Evolutionary conservation across 1,140 invertebrate genomes (phyloP), one percentile per base, ranked within the genome.

Genomic region (Trialeurodes vaporariorum): DNA sequence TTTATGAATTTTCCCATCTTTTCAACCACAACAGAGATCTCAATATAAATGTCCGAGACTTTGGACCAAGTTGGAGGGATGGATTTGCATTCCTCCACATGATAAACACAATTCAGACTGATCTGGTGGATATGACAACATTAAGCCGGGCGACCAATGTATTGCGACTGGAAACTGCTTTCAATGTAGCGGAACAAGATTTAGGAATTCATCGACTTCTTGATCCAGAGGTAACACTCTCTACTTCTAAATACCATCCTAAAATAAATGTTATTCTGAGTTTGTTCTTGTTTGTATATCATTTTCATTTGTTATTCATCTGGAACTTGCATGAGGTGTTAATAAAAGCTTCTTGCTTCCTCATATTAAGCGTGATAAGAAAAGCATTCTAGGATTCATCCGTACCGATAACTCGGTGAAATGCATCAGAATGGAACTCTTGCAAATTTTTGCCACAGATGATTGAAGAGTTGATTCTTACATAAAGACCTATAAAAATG

Each of bases 11-110:
- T n/a, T n/a, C n/a, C n/a, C n/a, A n/a, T n/a, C n/a, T n/a, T n/a
- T n/a, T n/a, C n/a, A n/a, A n/a, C n/a, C n/a, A n/a, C n/a, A n/a
- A n/a, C n/a, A 96, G 92, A 77, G 87, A 93, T 75, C 87, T 86
- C 74, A 92, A 91, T 69, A 87, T 98, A 63, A 83, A 91, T 79
- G 89, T 98, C 2, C 89, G 85, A 78, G 94, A 99, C 81, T 98
- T 99, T 80, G 96, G 96, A 27, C 86, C 89, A 70, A 94, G 93
- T 77, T 99, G 97, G 97, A 84, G 95, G 73, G 96, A 98, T 79
- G 97, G 97, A 68, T 84, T 93, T 73, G 96, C 96, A 21, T 98
- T 99, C 82, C 83, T 98, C 26, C 94, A 94, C 1, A 89, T 99
- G 63, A 93, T 99, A 63, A 93, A 98, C 79, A 89, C 92, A 21